Conservation (phyloP, 2,113 vertebrate species). For the Erythrolamprus reginae region DNA sequence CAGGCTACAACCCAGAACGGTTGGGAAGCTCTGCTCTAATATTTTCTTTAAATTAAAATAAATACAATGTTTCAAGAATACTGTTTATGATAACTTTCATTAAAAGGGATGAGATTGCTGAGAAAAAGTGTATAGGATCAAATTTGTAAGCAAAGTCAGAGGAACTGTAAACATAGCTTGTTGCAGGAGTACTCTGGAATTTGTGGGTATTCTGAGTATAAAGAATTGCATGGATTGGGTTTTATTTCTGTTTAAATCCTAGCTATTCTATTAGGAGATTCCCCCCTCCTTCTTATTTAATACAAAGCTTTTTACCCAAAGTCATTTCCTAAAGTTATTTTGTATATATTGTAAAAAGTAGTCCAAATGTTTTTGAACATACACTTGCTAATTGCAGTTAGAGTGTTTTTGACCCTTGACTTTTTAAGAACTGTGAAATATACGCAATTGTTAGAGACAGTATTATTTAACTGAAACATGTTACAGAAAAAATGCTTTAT, state of each 20-base stretch:
- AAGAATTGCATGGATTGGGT: not conserved
- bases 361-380: not conserved
- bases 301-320: not conserved
- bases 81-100: not conserved
- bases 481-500: slow-evolving; percentile 16
- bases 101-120: not conserved
- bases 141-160: not conserved
- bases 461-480: not conserved
- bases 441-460: not conserved
- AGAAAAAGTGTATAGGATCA: not conserved
- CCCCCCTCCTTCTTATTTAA: not conserved
- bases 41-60: not conserved
- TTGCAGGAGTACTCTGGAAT: not conserved
- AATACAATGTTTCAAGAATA: not conserved
- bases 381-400: not conserved
- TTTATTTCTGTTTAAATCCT: not conserved
- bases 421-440: not conserved
- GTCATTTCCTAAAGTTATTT: not conserved
- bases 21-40: not conserved
- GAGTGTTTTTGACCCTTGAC: slow-evolving; percentile 10
- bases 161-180: not conserved
- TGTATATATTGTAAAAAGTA: not conserved
- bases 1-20: too few relatives aligned
- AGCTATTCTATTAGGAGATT: not conserved
- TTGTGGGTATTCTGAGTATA: not conserved